Evolutionary conservation across 2,888 invertebrate genomes (phyloP).

Genomic region (Anorthoa munda): DNA sequence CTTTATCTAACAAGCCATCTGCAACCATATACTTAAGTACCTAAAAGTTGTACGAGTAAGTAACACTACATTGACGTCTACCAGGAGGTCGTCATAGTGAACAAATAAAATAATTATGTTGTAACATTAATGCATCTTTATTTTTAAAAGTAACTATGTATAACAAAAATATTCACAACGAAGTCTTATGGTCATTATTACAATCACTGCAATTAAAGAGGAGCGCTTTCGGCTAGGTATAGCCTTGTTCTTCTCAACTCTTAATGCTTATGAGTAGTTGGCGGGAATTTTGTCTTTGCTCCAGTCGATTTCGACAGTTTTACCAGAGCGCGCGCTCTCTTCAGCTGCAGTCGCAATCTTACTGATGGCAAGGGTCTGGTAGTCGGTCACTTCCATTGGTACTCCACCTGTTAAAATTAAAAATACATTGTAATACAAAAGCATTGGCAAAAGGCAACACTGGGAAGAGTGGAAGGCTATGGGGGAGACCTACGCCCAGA

Average conservation of each 20-base stretch:
- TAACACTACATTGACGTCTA: neutral
- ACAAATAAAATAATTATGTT: neutral
- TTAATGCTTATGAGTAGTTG: conserved; percentile 75
- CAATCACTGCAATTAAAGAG: neutral
- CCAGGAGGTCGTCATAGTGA: neutral
- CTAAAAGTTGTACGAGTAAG: neutral
- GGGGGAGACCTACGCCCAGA: too few species aligned
- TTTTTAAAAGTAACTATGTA: neutral
- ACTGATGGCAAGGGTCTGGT: conserved; percentile 90
- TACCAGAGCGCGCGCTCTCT: conserved; percentile 89
- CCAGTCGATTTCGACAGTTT: conserved; percentile 89
- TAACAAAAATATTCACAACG: neutral
- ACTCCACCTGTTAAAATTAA: conserved; percentile 72
- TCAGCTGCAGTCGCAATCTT: conserved; percentile 91
- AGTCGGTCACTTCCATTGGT: conserved; percentile 82
- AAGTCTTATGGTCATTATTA: neutral
- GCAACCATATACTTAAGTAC: too few species aligned
- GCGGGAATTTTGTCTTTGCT: conserved; percentile 82
- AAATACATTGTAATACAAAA: neutral
- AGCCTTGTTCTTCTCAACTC: neutral
- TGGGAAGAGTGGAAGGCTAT: too few species aligned
- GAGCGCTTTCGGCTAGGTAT: neutral
- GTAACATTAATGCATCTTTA: neutral
- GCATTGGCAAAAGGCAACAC: too few species aligned
- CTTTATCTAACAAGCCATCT: too few species aligned